phyloP scores from a whole-genome alignment of 2,888 invertebrate species.

The Mystacides longicornis region DNA sequence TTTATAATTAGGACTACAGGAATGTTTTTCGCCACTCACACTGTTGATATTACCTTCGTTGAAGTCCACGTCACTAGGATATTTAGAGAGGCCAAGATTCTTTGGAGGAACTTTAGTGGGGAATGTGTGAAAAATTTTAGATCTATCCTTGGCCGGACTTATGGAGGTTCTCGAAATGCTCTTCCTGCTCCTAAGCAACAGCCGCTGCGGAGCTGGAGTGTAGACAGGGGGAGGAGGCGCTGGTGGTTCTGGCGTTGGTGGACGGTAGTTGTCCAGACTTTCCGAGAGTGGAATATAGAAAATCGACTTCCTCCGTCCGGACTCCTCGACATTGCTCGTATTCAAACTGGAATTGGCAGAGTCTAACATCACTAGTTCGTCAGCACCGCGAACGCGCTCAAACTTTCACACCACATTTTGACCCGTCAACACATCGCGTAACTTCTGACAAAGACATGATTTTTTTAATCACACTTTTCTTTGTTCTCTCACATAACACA shows the following conservation, averaged over 20 bases:
- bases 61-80: slow-evolving; percentile 24
- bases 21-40: not conserved
- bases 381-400: not conserved
- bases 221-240: slow-evolving; percentile 33
- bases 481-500: not conserved
- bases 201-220: slow-evolving; percentile 23
- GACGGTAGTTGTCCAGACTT: slow-evolving; percentile 52
- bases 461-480: not conserved
- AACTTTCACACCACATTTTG: too few species aligned
- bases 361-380: slow-evolving; percentile 36
- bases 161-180: slow-evolving; percentile 20
- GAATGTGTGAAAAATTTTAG: slow-evolving; percentile 23
- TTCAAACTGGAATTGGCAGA: slow-evolving; percentile 30
- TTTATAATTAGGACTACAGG: not conserved
- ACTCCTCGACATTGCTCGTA: slow-evolving; percentile 42
- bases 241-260: slow-evolving; percentile 44
- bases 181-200: slow-evolving; percentile 24
- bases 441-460: not conserved
- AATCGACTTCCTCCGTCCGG: slow-evolving; percentile 58
- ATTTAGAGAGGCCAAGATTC: slow-evolving; percentile 24
- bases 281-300: slow-evolving; percentile 67
- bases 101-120: slow-evolving; percentile 24
- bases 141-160: slow-evolving; percentile 18
- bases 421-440: too few species aligned
- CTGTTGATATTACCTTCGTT: slow-evolving; percentile 3